These are phyloP conservation scores for Muntiacus reevesi DNA, from an alignment of 2,113 vertebrate species.

Conservation along the genomic window DNA sequence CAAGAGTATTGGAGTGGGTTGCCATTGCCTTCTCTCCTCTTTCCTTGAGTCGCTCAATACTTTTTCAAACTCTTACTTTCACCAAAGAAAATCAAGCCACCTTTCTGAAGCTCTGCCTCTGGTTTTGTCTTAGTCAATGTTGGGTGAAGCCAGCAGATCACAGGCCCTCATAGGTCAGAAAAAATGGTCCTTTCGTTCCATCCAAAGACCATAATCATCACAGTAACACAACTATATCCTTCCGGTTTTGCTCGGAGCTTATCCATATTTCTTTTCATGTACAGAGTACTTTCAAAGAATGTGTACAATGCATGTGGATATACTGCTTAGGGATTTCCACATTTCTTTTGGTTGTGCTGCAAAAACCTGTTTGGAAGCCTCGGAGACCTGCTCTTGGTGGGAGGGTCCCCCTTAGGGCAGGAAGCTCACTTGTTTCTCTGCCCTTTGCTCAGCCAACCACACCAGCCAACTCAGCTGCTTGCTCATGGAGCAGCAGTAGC, in stretches of 20 bases:
- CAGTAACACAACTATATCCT: not conserved
- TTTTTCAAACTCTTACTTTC: not conserved
- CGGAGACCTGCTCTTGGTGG: fast-evolving
- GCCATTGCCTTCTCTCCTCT: not conserved
- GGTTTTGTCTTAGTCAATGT: not conserved
- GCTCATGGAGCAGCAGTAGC: not conserved
- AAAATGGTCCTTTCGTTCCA: not conserved
- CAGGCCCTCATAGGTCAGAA: not conserved
- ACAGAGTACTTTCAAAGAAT: too few species aligned
- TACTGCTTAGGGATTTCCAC: not conserved
- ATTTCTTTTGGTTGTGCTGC: not conserved
- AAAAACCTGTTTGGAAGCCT: not conserved
- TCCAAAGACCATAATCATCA: not conserved
- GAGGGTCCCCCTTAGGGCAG: not conserved
- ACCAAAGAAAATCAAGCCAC: not conserved
- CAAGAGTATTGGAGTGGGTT: not conserved
- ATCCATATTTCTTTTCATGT: not conserved
- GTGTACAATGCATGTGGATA: not conserved
- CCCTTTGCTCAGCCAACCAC: not conserved
- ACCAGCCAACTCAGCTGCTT: not conserved
- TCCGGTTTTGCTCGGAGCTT: not conserved
- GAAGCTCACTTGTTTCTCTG: not conserved
- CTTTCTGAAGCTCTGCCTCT: not conserved
- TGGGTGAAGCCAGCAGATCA: not conserved
- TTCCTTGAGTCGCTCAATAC: not conserved